Conservation (phyloP, 2,113 vertebrate genomes). For the Sakesphorus luctuosus region DNA sequence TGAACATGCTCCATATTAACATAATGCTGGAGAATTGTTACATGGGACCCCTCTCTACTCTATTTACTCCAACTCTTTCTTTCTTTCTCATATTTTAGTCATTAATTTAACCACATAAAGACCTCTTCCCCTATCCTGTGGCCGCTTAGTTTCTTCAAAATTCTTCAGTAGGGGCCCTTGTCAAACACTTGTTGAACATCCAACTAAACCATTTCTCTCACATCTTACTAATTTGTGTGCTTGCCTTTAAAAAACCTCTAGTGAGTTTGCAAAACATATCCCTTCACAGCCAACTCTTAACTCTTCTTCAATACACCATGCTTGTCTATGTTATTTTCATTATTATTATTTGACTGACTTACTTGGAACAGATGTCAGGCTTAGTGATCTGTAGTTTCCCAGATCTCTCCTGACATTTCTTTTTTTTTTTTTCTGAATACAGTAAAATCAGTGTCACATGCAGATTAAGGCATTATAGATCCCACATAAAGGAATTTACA, state of each 20-base stretch:
- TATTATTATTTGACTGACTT: not conserved
- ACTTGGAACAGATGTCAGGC: not conserved
- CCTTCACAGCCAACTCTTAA: not conserved
- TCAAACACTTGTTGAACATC: not conserved
- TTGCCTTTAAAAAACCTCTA: not conserved
- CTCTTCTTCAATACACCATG: not conserved
- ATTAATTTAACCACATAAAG: not conserved
- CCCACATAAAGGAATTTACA: not conserved
- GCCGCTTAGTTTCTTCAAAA: not conserved
- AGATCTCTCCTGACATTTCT: not conserved
- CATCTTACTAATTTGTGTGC: not conserved
- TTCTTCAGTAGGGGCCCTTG: not conserved
- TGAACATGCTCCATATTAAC: not conserved
- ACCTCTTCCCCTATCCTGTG: not conserved
- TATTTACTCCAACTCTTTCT: not conserved
- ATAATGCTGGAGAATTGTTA: not conserved
- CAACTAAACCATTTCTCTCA: not conserved
- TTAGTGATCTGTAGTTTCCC: not conserved
- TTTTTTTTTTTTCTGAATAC: not conserved
- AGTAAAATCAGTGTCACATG: not conserved
- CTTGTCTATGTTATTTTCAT: not conserved
- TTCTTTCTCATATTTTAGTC: not conserved
- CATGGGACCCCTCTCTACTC: not conserved
- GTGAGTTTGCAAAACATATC: not conserved
- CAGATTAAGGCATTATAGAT: not conserved